These are phyloP conservation scores for Drosophila pallidifrons DNA, from an alignment of 1,140 invertebrate species.

Conservation along the genomic window DNA sequence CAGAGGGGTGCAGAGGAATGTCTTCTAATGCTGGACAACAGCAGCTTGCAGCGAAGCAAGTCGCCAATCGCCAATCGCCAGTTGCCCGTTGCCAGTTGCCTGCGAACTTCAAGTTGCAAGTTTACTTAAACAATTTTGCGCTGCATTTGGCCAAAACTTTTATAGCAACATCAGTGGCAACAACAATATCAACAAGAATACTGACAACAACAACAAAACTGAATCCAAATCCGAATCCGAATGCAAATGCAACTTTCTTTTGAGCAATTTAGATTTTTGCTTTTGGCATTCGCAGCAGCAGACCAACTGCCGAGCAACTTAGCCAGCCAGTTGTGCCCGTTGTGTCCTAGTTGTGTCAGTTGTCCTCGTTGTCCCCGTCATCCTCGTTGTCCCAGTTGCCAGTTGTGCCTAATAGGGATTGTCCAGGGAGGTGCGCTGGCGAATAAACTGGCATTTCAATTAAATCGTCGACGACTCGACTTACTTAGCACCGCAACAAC, in stretches of 20 bases:
- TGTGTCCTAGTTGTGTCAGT: not conserved
- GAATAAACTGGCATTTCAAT: constrained; percentile 24
- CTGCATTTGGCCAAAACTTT: constrained; percentile 51
- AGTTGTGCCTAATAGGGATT: constrained; percentile 31
- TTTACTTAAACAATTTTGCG: constrained; percentile 58
- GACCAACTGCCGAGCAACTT: constrained; percentile 36
- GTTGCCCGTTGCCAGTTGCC: constrained; percentile 17
- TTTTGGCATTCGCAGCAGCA: constrained; percentile 26
- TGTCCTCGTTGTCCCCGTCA: not conserved
- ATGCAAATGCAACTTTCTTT: constrained; percentile 45
- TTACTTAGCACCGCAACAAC: constrained; percentile 17
- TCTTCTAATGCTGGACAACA: not conserved
- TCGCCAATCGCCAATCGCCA: constrained; percentile 4
- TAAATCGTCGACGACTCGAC: constrained; percentile 21
- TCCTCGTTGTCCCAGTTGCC: not conserved
- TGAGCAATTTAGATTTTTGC: constrained; percentile 39
- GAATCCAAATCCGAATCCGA: constrained; percentile 50
- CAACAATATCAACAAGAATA: constrained; percentile 14
- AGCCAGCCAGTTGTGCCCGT: not conserved
- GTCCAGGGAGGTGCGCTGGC: not conserved
- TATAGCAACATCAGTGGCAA: constrained; percentile 26
- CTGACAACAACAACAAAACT: constrained; percentile 43
- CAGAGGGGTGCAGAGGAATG: not conserved
- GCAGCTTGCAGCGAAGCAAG: constrained; percentile 9
- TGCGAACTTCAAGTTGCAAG: constrained; percentile 43